Base-by-base conservation (phyloP, 2,797 vertebrate genomes). In the Rhodeus uyekii region DNA sequence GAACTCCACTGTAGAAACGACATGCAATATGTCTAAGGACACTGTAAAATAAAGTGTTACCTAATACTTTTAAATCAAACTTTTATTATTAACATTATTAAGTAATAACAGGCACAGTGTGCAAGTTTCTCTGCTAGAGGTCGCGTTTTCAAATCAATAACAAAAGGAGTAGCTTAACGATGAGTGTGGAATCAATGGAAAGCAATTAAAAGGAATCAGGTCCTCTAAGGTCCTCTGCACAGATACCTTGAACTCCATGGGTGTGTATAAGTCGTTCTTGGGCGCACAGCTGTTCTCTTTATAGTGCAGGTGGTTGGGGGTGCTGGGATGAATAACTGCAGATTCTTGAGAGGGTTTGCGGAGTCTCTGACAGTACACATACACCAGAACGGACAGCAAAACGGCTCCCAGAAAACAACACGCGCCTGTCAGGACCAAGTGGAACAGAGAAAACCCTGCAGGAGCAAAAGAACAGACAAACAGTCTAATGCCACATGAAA, bases 181-280 rank as follows among this genome's bases (percentile, higher is more conserved):
- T n/a, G n/a, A n/a, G n/a, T n/a, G n/a, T n/a, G n/a, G n/a, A n/a
- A n/a, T n/a, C n/a, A n/a, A n/a, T n/a, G n/a, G n/a, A n/a, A n/a
- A n/a, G n/a, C n/a, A n/a, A n/a, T n/a, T n/a, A n/a, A n/a, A n/a
- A n/a, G n/a, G n/a, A n/a, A n/a, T n/a, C n/a, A n/a, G n/a, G n/a
- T n/a, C n/a, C n/a, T n/a, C n/a, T n/a, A n/a, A n/a, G n/a, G n/a
- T n/a, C n/a, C n/a, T n/a, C n/a, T n/a, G n/a, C n/a, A n/a, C n/a
- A n/a, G n/a, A 82, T 89, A 99, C 97, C 97, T 98, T 98, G 88
- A 99, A 98, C 92, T 99, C 97, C 97, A 99, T 99, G 50, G 97
- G 97, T 76, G 96, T 97, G 92, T 98, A 98, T 87, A 97, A 97
- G 92, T 99, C 97, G 0, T 98, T 99, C 91, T 98, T 98, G 87